A percentile compares a stretch with the other conserved stretches of the same genome.
phyloP scores from a whole-genome alignment of 2,113 vertebrate species.

The Murina feae region DNA sequence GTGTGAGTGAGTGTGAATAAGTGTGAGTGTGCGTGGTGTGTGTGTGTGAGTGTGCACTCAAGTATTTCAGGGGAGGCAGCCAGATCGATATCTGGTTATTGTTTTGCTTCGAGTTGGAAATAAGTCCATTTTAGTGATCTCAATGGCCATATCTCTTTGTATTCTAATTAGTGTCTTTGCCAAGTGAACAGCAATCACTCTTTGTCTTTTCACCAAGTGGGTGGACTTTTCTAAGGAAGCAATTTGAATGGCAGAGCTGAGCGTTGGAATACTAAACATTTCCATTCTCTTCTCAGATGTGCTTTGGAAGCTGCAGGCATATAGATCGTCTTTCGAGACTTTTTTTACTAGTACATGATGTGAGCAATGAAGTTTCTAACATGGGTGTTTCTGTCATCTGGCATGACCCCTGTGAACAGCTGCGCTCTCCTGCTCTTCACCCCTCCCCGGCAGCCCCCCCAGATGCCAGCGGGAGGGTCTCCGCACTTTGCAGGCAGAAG shows the following conservation, averaged over 20 bases:
- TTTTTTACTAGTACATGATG: background rate
- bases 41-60: background rate
- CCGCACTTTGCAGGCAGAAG: background rate
- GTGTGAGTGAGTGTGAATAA: too few relatives aligned
- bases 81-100: background rate
- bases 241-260: slow-evolving; percentile 42
- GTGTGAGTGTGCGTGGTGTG: background rate
- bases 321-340: background rate
- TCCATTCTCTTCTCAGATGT: background rate
- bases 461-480: background rate
- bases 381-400: background rate
- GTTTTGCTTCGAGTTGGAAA: background rate
- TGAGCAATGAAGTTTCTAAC: background rate
- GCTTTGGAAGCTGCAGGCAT: background rate
- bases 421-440: background rate
- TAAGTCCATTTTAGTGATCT: background rate
- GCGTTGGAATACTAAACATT: background rate
- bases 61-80: background rate
- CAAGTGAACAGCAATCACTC: slow-evolving; percentile 7
- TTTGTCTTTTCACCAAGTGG: slow-evolving; percentile 14
- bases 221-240: background rate
- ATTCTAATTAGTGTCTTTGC: background rate
- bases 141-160: background rate
- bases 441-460: background rate
- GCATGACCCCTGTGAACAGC: background rate